Percentiles rank a stretch among this genome's conserved stretches.
These are phyloP conservation scores for Poecilia gillii DNA, from an alignment of 2,797 vertebrate genomes.

Conservation along the genomic window DNA sequence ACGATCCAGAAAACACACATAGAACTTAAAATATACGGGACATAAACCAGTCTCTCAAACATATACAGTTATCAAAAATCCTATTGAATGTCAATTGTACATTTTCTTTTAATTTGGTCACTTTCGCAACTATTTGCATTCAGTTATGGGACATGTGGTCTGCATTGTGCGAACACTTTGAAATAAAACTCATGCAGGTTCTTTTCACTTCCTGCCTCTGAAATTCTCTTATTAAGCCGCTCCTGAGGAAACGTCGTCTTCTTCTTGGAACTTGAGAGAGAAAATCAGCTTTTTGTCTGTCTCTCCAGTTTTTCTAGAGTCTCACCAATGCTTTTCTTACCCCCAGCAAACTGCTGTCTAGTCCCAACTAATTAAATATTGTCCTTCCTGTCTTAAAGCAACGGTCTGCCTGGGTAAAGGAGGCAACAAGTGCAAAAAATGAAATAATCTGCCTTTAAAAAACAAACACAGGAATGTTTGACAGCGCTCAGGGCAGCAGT, in stretches of 20 bases:
- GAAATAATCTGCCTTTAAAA: slow-evolving; percentile 33
- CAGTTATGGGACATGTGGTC: background rate
- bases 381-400: background rate
- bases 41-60: background rate
- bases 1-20: background rate
- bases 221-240: background rate
- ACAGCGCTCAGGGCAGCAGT: background rate
- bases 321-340: background rate
- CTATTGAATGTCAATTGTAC: background rate
- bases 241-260: background rate
- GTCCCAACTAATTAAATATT: background rate
- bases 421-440: slow-evolving; percentile 27
- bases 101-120: background rate
- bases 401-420: slow-evolving; percentile 33
- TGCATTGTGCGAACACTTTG: background rate
- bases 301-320: background rate
- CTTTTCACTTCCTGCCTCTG: background rate
- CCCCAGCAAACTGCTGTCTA: background rate
- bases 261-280: background rate
- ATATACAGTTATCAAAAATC: background rate
- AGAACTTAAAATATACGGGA: background rate
- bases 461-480: slow-evolving; percentile 35
- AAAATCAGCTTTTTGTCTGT: background rate
- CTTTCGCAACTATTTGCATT: background rate
- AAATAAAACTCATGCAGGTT: no score